Conservation (phyloP, 2,888 invertebrate genomes). For the Dioctria linearis region DNA sequence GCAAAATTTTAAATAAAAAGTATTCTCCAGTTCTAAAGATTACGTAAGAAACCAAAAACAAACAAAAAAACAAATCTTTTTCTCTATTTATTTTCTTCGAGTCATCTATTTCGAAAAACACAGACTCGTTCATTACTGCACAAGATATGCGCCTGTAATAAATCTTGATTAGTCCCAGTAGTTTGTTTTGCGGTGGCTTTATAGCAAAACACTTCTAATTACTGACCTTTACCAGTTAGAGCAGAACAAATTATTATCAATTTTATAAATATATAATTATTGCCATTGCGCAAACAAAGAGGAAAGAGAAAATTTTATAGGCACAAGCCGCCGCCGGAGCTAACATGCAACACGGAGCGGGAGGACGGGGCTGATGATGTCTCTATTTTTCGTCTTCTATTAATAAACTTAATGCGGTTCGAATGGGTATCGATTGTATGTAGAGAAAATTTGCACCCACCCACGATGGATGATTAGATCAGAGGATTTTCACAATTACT, state of each 20-base stretch:
- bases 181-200: neutral
- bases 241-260: neutral
- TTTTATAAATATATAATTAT: no score
- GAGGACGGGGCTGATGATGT: neutral
- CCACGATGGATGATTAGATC: neutral
- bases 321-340: neutral
- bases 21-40: no score
- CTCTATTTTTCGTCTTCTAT: neutral
- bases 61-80: no score
- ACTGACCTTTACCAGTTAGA: neutral
- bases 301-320: neutral
- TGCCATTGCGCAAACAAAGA: neutral
- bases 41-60: no score
- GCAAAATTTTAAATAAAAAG: no score
- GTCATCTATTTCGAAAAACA: no score
- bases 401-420: neutral
- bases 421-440: neutral
- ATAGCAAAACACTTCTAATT: conserved; percentile 8
- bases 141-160: no score
- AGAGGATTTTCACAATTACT: no score
- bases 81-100: no score
- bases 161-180: no score
- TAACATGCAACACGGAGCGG: no score
- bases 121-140: no score
- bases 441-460: neutral